Conservation (phyloP, 2,888 invertebrate species). For the Willowsia nigromaculata region DNA sequence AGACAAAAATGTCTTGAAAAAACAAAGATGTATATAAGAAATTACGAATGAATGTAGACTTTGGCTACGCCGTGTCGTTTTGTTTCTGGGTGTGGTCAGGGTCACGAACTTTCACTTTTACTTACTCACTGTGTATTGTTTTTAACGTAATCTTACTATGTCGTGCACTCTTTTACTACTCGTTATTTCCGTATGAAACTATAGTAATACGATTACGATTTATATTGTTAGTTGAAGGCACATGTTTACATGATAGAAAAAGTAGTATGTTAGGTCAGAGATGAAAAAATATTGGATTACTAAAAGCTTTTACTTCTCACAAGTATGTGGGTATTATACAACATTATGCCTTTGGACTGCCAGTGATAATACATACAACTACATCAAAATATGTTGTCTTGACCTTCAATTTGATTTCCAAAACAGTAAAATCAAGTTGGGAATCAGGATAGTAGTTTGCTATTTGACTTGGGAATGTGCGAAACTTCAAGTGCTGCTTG, state of each 20-base stretch:
- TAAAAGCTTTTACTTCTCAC: neutral
- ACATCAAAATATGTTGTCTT: too few relatives aligned
- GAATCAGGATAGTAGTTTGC: too few relatives aligned
- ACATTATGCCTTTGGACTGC: too few relatives aligned
- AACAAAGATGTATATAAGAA: neutral
- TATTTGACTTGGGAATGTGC: too few relatives aligned
- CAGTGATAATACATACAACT: too few relatives aligned
- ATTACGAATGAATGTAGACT: neutral
- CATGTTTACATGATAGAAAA: neutral
- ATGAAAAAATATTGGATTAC: neutral
- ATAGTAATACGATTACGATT: too few relatives aligned
- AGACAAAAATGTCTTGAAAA: neutral
- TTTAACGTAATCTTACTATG: neutral
- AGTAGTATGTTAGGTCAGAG: neutral
- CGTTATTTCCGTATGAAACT: neutral
- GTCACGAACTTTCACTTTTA: conserved; percentile 60
- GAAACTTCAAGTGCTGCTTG: too few relatives aligned
- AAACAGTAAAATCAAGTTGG: too few relatives aligned
- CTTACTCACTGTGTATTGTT: neutral
- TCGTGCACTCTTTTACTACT: neutral
- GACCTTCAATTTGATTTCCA: too few relatives aligned
- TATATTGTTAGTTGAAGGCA: too few relatives aligned
- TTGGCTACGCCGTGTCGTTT: neutral
- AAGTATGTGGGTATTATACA: too few relatives aligned
- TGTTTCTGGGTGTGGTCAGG: conserved; percentile 59